Percentiles rank a stretch among this genome's conserved stretches.
phyloP scores from a whole-genome alignment of 2,888 invertebrate species.

The Lasioglossum villosulum region DNA sequence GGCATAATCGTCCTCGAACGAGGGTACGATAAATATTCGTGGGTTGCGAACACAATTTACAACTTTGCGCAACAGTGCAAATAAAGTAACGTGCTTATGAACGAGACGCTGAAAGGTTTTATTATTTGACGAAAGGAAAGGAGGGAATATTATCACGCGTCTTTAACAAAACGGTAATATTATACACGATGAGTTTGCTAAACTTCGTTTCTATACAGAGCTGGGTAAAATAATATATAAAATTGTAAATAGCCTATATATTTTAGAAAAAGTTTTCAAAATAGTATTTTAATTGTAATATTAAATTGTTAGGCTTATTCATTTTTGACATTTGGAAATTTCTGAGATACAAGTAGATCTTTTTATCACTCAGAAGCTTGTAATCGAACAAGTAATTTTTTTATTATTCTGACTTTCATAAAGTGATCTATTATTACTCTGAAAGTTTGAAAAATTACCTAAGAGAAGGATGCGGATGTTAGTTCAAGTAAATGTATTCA shows the following conservation, averaged over 20 bases:
- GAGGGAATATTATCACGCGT: not conserved
- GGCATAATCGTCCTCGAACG: conserved; percentile 76
- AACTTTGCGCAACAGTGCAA: conserved; percentile 38
- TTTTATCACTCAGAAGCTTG: too few species aligned
- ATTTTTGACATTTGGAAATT: too few species aligned
- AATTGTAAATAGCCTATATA: not conserved
- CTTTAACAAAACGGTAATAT: not conserved
- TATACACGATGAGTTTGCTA: not conserved
- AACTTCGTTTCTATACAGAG: not conserved
- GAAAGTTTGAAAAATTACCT: too few species aligned
- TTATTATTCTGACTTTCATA: too few species aligned
- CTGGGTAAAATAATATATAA: not conserved
- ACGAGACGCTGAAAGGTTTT: not conserved
- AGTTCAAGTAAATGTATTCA: too few species aligned
- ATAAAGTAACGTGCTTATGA: conserved; percentile 7
- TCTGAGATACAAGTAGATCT: too few species aligned
- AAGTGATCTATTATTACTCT: too few species aligned
- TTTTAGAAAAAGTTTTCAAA: not conserved
- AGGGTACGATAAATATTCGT: conserved; percentile 35
- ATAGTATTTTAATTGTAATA: too few species aligned
- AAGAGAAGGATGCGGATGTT: too few species aligned
- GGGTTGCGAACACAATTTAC: conserved; percentile 19
- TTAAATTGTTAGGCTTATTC: too few species aligned
- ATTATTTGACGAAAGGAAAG: not conserved
- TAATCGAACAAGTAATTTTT: too few species aligned